A percentile compares a stretch with the other conserved stretches of the same genome.
Evolutionary conservation across 2,888 invertebrate species (phyloP).

Genomic region (Diplazon laetatorius): DNA sequence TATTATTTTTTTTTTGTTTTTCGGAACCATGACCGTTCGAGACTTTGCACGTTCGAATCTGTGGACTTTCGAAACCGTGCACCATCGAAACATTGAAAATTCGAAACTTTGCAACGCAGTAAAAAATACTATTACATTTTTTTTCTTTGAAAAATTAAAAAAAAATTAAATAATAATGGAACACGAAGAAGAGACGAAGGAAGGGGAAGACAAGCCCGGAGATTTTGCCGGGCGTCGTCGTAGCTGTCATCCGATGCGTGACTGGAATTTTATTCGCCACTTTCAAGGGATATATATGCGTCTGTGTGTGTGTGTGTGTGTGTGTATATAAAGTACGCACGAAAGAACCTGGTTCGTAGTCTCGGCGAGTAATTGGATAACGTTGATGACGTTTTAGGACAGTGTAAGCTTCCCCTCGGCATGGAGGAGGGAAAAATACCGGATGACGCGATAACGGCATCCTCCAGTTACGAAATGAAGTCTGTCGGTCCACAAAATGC

Average conservation of each 20-base stretch:
- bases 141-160: conserved; percentile 27
- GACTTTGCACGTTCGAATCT: no score
- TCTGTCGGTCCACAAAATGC: conserved; percentile 95
- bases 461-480: conserved; percentile 93
- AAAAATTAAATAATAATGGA: not conserved
- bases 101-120: no score
- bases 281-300: not conserved
- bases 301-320: conserved; percentile 35
- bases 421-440: conserved; percentile 94
- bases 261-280: conserved; percentile 42
- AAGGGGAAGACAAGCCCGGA: conserved; percentile 10
- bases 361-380: conserved; percentile 69
- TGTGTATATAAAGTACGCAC: conserved; percentile 32
- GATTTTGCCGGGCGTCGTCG: not conserved
- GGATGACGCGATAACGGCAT: conserved; percentile 92
- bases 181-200: conserved; percentile 1
- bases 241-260: conserved; percentile 15
- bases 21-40: no score
- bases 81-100: no score
- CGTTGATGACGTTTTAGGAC: conserved; percentile 83
- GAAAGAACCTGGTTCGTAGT: conserved; percentile 5
- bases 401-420: conserved; percentile 90
- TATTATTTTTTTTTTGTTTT: no score
- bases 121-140: not conserved
- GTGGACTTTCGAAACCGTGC: no score